Conservation (phyloP, 2,797 vertebrate species). For the Podarcis siculus region DNA sequence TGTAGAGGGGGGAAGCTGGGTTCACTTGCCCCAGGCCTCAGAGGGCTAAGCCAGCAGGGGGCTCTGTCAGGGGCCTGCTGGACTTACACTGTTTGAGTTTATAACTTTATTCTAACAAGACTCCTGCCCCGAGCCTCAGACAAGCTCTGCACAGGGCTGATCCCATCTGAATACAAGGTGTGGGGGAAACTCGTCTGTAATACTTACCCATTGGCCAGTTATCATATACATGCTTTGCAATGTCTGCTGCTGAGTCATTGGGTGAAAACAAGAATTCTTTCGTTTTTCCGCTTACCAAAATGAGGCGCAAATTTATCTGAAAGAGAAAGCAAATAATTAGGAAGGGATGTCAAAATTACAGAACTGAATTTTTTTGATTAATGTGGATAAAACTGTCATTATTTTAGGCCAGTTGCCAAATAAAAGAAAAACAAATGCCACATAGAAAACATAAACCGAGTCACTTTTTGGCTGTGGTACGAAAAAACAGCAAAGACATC, state of each 20-base stretch:
- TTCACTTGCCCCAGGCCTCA: no score
- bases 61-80: no score
- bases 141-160: no score
- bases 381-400: not conserved
- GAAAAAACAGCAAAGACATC: not conserved
- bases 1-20: no score
- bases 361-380: not conserved
- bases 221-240: slow-evolving; percentile 97
- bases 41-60: no score
- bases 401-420: not conserved
- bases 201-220: slow-evolving; percentile 98
- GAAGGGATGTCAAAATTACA: slow-evolving; percentile 12
- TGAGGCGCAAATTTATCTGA: slow-evolving; percentile 97
- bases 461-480: not conserved
- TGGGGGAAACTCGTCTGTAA: not conserved
- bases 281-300: slow-evolving; percentile 97
- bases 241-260: slow-evolving; percentile 94
- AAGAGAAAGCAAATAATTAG: slow-evolving; percentile 57
- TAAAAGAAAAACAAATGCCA: not conserved
- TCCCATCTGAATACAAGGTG: not conserved
- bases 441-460: not conserved
- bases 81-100: no score
- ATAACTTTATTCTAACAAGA: no score
- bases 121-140: no score
- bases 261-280: slow-evolving; percentile 98